Evolutionary conservation across 2,113 vertebrate species (phyloP), one percentile per base, ranked within the genome.

Genomic region (Hassar affinis): DNA sequence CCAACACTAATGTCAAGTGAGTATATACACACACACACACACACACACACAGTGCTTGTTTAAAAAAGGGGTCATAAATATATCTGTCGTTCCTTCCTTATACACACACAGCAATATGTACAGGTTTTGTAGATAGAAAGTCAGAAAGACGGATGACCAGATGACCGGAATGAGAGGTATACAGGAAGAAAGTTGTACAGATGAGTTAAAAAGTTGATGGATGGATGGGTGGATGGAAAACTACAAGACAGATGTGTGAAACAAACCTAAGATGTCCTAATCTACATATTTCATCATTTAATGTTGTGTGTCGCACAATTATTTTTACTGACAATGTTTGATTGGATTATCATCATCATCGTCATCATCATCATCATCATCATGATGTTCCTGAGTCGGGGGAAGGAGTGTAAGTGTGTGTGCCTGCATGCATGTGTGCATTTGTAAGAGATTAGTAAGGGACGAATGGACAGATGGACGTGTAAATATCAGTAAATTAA

Each of bases 1-100:
- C 98, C 93, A 99, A 98, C 88, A 95, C 97, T 90, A 98, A 95
- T 1, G 97, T 99, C 91, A 99, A 98, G 98, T 99, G 94, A 89
- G 97, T 95, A 22, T 25, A 22, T 0, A 49, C 35, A 45, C 57
- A 20, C 14, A 45, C 64, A 12, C 81, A 18, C n/a, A 51, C 57
- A 54, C 33, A 5, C 1, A 62, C 2, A 62, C 33, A 69, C 25
- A 1, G 12, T 10, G 35, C 56, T 42, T 25, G 76, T 78, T 35
- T 42, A 3, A 57, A 56, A n/a, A 68, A 9, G 9, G 35, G 1
- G 9, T 12, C 2, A 20, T 42, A 35, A 45, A 69, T n/a, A 6
- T n/a, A 47, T 72, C n/a, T n/a, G 22, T 66, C 62, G 33, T 8
- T 6, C 33, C 17, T 18, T 2, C 14, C 42, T n/a, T 42, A 42